Conservation (phyloP, 92 coral and sea anemone species). For the Zoanthus solanderi region DNA sequence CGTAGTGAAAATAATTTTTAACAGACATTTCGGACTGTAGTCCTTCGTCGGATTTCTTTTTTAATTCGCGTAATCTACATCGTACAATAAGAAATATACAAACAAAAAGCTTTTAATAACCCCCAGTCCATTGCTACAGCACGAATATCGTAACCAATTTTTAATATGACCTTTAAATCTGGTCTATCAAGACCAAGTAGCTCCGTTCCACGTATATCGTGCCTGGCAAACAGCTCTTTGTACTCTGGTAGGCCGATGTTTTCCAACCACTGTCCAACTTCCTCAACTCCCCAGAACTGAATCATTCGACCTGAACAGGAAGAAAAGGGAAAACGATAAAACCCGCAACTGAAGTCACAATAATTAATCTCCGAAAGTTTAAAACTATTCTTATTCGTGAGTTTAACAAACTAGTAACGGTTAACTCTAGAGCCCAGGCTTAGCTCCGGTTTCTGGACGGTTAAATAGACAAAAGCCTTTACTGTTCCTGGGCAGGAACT, state of each 20-base stretch:
- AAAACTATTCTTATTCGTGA: too few species aligned
- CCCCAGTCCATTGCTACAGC: not conserved
- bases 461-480: too few species aligned
- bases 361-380: not conserved
- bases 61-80: too few species aligned
- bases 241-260: slow-evolving; percentile 89
- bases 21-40: too few species aligned
- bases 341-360: not conserved
- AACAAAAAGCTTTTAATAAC: not conserved
- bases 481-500: too few species aligned
- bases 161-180: slow-evolving; percentile 75
- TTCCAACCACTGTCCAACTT: slow-evolving; percentile 92
- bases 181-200: slow-evolving; percentile 81
- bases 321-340: not conserved
- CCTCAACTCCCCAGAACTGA: slow-evolving; percentile 96
- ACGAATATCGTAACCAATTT: too few species aligned
- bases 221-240: slow-evolving; percentile 76
- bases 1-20: too few species aligned
- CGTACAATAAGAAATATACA: too few species aligned
- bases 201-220: slow-evolving; percentile 88
- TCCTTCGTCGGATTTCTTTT: too few species aligned
- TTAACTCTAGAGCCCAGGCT: too few species aligned
- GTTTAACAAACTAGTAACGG: too few species aligned
- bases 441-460: too few species aligned
- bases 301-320: slow-evolving; percentile 87